These are phyloP conservation scores for Corythaixoides concolor DNA, from an alignment of 2,113 vertebrate genomes.

Conservation along the genomic window DNA sequence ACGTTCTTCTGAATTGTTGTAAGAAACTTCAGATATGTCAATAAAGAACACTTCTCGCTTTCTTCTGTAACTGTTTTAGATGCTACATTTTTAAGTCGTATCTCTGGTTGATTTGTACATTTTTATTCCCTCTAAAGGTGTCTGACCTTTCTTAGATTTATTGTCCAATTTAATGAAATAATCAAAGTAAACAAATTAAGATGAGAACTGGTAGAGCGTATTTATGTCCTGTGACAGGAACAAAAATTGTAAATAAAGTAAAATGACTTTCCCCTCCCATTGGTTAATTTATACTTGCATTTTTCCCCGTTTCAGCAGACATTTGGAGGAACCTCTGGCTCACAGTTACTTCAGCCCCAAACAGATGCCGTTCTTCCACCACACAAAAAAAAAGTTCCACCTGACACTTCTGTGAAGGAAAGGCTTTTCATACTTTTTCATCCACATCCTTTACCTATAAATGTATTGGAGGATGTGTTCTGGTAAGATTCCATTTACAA, in stretches of 20 bases:
- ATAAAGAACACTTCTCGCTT: neutral
- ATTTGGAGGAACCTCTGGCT: slow-evolving; percentile 68
- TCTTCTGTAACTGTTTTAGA: neutral
- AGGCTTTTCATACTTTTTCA: slow-evolving; percentile 94
- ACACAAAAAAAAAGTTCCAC: slow-evolving; percentile 85
- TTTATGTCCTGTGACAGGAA: neutral
- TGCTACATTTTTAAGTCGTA: neutral
- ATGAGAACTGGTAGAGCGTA: neutral
- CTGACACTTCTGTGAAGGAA: slow-evolving; percentile 87
- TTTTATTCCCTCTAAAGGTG: neutral
- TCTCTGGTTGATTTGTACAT: neutral
- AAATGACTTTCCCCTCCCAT: neutral
- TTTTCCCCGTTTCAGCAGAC: slow-evolving; percentile 42
- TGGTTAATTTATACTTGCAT: neutral
- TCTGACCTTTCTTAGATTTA: neutral
- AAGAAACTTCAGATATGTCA: neutral
- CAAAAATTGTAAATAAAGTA: neutral
- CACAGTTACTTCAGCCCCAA: slow-evolving; percentile 83
- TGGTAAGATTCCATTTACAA: slow-evolving; percentile 77
- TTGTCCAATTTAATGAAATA: neutral
- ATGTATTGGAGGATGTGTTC: slow-evolving; percentile 94
- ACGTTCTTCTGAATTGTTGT: neutral
- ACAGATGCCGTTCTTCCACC: slow-evolving; percentile 88
- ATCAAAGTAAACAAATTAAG: neutral
- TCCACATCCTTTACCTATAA: slow-evolving; percentile 86